Evolutionary conservation across 2,113 vertebrate species (phyloP).

Genomic region (Rhinoptilus africanus): DNA sequence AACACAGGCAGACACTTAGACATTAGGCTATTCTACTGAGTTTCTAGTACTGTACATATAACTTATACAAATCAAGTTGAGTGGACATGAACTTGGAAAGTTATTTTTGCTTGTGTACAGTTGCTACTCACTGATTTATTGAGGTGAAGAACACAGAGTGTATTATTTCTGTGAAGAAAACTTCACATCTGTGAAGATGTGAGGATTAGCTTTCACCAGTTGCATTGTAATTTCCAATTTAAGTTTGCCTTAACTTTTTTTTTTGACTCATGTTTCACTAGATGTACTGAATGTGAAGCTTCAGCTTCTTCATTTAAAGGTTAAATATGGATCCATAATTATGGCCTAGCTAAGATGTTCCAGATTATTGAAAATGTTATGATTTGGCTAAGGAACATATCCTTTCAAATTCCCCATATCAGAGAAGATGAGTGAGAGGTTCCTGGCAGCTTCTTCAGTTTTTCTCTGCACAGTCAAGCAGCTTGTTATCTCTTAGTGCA

Average conservation of each 20-base stretch:
- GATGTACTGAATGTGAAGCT: neutral
- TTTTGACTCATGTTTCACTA: neutral
- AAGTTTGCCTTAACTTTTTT: neutral
- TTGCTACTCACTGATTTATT: neutral
- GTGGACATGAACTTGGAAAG: neutral
- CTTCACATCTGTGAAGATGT: neutral
- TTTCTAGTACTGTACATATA: neutral
- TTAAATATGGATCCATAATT: neutral
- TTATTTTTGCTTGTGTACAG: neutral
- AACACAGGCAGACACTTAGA: neutral
- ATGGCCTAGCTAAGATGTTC: neutral
- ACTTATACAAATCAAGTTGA: neutral
- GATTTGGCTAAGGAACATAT: neutral
- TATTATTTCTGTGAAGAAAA: neutral
- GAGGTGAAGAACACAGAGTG: neutral
- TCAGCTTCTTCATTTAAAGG: neutral
- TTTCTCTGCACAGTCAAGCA: neutral
- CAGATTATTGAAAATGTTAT: neutral
- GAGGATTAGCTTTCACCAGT: neutral
- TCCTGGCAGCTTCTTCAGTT: neutral
- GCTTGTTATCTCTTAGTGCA: neutral
- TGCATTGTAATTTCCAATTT: neutral
- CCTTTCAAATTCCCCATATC: fast-evolving
- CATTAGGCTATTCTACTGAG: neutral
- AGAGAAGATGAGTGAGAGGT: neutral